Evolutionary conservation across 2,113 vertebrate species (phyloP).

Genomic region (Myxocyprinus asiaticus): DNA sequence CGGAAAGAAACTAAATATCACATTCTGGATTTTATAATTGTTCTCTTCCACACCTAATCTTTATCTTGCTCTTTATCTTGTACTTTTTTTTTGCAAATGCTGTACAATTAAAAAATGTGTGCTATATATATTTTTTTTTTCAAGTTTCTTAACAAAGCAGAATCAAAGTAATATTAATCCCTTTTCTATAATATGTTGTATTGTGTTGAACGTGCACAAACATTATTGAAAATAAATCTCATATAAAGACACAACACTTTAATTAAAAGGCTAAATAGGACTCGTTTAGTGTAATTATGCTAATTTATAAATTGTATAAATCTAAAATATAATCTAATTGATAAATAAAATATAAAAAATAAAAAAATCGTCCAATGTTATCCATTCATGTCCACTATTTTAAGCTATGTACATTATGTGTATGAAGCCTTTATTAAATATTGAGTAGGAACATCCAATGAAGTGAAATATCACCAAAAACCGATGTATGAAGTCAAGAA

Average conservation of each 20-base stretch:
- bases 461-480: background rate
- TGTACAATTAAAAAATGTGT: too few species aligned
- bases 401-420: background rate
- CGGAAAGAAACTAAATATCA: background rate
- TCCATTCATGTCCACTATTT: too few species aligned
- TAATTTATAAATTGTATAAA: background rate
- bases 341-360: background rate
- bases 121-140: too few species aligned
- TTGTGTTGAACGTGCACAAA: too few species aligned
- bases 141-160: too few species aligned
- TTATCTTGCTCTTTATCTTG: background rate
- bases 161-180: too few species aligned
- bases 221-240: too few species aligned
- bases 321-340: background rate
- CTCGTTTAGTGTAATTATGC: background rate
- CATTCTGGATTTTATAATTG: background rate
- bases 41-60: background rate
- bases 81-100: too few species aligned
- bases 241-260: too few species aligned
- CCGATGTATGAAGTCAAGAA: background rate
- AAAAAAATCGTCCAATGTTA: too few species aligned
- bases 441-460: background rate
- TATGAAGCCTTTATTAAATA: background rate
- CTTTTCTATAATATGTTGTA: too few species aligned
- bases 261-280: too few species aligned